phyloP scores from a whole-genome alignment of 2,797 vertebrate genomes.

The Pseudochaenichthys georgianus region DNA sequence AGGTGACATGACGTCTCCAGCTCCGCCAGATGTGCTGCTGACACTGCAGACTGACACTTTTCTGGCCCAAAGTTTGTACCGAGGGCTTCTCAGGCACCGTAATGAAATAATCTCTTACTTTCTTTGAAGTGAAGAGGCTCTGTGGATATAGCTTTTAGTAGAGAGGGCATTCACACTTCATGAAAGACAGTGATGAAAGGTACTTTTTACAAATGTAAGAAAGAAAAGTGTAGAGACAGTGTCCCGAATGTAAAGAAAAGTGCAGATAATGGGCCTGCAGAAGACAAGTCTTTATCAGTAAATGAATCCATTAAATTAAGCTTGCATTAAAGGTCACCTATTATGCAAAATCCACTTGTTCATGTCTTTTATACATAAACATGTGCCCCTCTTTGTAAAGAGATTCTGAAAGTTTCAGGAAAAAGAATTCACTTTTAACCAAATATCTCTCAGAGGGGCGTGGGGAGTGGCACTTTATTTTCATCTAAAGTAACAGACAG shows the following conservation, averaged over 20 bases:
- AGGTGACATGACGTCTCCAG: constrained; percentile 58
- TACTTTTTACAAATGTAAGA: background rate
- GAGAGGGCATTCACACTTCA: too few relatives aligned
- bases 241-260: background rate
- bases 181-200: background rate
- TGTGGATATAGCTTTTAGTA: background rate
- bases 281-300: background rate
- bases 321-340: too few relatives aligned
- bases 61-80: constrained; percentile 24
- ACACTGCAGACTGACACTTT: constrained; percentile 51
- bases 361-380: too few relatives aligned
- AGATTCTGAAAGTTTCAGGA: too few relatives aligned
- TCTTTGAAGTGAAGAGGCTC: background rate
- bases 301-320: background rate
- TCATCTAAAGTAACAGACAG: too few relatives aligned
- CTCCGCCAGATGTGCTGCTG: constrained; percentile 73
- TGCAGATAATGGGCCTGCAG: background rate
- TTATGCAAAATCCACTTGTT: too few relatives aligned
- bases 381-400: too few relatives aligned
- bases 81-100: background rate
- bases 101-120: background rate
- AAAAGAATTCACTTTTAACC: too few relatives aligned
- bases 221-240: background rate
- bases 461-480: too few relatives aligned
- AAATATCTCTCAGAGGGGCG: too few relatives aligned